Evolutionary conservation across 1,140 invertebrate species (phyloP).

Genomic region (Varroa destructor): DNA sequence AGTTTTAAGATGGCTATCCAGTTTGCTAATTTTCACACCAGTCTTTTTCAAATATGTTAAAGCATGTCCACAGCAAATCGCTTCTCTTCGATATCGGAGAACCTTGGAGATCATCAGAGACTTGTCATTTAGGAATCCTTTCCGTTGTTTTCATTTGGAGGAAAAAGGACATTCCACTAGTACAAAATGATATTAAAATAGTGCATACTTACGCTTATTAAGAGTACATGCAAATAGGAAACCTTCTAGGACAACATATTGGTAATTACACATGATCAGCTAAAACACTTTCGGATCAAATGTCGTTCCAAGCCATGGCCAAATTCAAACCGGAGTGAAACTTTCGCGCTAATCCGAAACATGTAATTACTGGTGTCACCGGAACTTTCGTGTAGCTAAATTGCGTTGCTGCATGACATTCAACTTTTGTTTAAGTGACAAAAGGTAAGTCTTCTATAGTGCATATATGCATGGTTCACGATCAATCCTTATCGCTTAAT

Average conservation of each 20-base stretch:
- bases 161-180: conserved; percentile 61
- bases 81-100: neutral
- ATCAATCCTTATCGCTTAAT: too few relatives aligned
- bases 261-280: conserved; percentile 36
- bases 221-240: conserved; percentile 30
- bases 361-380: neutral
- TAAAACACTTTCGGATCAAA: conserved; percentile 32
- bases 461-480: too few relatives aligned
- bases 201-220: conserved; percentile 32
- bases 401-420: neutral
- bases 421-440: neutral
- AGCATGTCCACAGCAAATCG: conserved; percentile 4
- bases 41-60: neutral
- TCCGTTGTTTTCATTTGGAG: conserved; percentile 77
- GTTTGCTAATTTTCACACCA: neutral
- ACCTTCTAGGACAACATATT: conserved; percentile 32
- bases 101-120: neutral
- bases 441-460: conserved; percentile 1
- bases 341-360: neutral
- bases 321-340: conserved; percentile 12
- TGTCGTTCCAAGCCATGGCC: neutral
- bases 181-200: conserved; percentile 41
- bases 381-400: neutral
- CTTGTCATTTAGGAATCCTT: conserved; percentile 59
- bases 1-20: neutral